Evolutionary conservation across 2,888 invertebrate species (phyloP).

Genomic region (Conomelus anceps): DNA sequence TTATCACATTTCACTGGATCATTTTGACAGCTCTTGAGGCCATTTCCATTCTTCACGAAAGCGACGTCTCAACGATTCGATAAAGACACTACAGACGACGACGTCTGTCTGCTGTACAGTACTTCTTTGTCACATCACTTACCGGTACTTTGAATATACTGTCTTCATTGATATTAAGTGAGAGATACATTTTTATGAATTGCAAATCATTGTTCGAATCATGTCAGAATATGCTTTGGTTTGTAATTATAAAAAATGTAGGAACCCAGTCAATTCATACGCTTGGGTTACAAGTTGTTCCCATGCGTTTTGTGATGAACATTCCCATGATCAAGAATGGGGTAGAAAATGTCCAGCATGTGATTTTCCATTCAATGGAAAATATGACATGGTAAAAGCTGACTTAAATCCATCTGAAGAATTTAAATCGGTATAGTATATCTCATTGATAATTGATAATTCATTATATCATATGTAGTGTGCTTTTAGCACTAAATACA

Average conservation of each 20-base stretch:
- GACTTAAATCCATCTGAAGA: conserved; percentile 10
- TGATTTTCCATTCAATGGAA: background rate
- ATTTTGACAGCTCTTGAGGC: too few species aligned
- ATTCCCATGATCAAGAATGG: background rate
- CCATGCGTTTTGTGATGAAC: conserved; percentile 1
- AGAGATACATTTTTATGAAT: too few species aligned
- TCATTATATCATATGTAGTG: background rate
- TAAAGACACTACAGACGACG: too few species aligned
- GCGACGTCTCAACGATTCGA: too few species aligned
- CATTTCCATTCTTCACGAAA: too few species aligned
- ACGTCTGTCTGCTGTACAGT: too few species aligned
- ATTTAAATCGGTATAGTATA: conserved; percentile 5
- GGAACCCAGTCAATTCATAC: background rate
- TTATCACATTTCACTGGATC: too few species aligned
- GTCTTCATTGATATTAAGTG: too few species aligned
- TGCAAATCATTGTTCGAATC: background rate
- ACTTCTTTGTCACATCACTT: too few species aligned
- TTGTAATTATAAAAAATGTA: background rate
- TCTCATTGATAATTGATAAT: background rate
- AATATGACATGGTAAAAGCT: background rate
- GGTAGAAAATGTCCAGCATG: background rate
- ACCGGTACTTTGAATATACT: too few species aligned
- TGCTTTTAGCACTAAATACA: background rate
- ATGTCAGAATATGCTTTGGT: background rate
- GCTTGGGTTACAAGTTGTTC: conserved; percentile 5